Evolutionary conservation across 2,113 vertebrate species (phyloP).

Genomic region (Brachyhypopomus gauderio): DNA sequence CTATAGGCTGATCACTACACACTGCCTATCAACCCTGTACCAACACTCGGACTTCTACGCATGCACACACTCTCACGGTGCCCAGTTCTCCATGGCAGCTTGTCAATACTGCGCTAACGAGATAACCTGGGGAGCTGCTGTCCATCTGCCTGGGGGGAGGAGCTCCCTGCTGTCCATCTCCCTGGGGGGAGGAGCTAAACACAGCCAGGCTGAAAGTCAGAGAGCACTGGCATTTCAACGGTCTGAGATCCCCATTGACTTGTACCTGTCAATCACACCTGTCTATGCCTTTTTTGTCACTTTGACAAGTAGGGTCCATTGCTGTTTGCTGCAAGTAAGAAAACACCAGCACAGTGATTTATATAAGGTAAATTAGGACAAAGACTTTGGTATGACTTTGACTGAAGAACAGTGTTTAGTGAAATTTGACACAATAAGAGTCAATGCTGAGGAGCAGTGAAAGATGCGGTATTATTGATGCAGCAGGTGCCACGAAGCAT

Average conservation of each 20-base stretch:
- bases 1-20: constrained; percentile 37
- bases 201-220: constrained; percentile 31
- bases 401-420: background rate
- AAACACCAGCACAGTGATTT: background rate
- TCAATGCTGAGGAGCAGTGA: background rate
- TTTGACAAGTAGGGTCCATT: background rate
- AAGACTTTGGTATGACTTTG: background rate
- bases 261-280: constrained; percentile 25
- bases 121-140: constrained; percentile 45
- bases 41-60: constrained; percentile 24
- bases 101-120: constrained; percentile 70
- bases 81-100: constrained; percentile 55
- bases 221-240: background rate
- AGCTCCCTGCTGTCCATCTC: constrained; percentile 52
- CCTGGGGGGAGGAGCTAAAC: constrained; percentile 24
- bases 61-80: constrained; percentile 45
- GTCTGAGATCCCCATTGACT: background rate
- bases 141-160: constrained; percentile 56
- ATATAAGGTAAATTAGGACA: background rate
- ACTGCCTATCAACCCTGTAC: constrained; percentile 30
- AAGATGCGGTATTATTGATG: background rate
- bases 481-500: constrained; percentile 16
- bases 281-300: background rate
- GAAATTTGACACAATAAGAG: background rate
- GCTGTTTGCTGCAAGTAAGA: background rate